Conservation (phyloP, 2,113 vertebrate genomes). For the Butorides virescens region DNA sequence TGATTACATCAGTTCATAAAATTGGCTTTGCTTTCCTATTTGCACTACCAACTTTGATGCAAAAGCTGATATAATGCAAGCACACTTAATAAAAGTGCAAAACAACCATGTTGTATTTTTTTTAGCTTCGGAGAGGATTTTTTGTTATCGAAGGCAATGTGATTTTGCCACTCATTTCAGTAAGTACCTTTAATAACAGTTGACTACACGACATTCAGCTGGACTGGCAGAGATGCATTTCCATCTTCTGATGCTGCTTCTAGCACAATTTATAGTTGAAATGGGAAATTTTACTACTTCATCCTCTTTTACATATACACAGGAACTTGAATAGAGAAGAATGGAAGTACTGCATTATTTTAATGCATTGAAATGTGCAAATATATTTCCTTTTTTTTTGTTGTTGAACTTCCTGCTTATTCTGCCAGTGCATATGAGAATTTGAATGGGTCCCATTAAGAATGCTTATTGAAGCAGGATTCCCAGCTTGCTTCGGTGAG, state of each 20-base stretch:
- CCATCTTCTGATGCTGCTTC: neutral
- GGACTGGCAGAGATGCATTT: neutral
- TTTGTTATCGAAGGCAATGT: neutral
- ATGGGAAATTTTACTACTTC: neutral
- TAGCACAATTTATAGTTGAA: neutral
- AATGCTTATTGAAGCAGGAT: neutral
- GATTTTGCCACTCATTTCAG: neutral
- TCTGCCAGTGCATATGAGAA: neutral
- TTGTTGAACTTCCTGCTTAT: slow-evolving; percentile 1
- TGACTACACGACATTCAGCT: neutral
- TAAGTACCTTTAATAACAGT: neutral
- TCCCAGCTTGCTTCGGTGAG: neutral
- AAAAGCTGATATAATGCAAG: slow-evolving; percentile 7
- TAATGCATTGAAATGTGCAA: neutral
- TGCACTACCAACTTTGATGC: slow-evolving; percentile 12
- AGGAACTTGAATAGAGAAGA: neutral
- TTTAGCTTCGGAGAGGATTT: neutral
- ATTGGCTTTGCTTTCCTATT: slow-evolving; percentile 24
- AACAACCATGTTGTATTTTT: neutral
- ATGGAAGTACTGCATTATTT: neutral
- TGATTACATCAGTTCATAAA: slow-evolving; percentile 22
- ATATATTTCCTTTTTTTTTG: neutral
- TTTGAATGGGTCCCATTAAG: neutral
- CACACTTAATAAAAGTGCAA: neutral
- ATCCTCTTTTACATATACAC: neutral